Conservation (phyloP, 2,888 invertebrate species). For the Rhagophthalmus giganteus region DNA sequence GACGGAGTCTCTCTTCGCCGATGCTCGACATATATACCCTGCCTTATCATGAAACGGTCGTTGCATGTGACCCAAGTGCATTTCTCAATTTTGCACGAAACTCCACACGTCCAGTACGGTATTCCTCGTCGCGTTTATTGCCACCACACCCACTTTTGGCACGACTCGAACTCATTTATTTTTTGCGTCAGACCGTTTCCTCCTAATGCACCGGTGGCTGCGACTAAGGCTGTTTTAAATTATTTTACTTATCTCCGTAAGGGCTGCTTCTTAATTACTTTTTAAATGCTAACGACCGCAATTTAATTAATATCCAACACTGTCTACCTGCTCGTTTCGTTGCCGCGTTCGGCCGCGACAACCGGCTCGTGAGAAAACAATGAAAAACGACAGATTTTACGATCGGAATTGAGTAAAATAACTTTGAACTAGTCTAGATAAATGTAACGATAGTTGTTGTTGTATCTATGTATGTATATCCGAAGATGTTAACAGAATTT, state of each 20-base stretch:
- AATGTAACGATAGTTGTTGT: not conserved
- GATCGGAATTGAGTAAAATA: slow-evolving; percentile 19
- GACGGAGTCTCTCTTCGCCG: slow-evolving; percentile 5
- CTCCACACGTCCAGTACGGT: slow-evolving; percentile 15
- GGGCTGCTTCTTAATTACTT: slow-evolving; percentile 40
- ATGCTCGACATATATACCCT: slow-evolving; percentile 1
- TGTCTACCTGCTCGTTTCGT: slow-evolving; percentile 29
- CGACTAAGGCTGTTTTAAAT: slow-evolving; percentile 37
- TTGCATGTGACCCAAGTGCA: slow-evolving; percentile 9
- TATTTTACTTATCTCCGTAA: slow-evolving; percentile 36
- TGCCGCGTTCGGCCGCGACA: slow-evolving; percentile 21
- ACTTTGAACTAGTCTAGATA: slow-evolving; percentile 2
- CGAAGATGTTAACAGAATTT: not conserved
- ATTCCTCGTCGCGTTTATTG: slow-evolving; percentile 34
- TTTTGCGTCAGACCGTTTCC: slow-evolving; percentile 38
- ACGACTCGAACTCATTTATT: slow-evolving; percentile 44
- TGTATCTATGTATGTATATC: not conserved
- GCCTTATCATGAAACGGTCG: not conserved
- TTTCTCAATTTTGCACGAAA: slow-evolving; percentile 10
- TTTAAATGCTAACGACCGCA: slow-evolving; percentile 34
- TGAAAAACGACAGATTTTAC: slow-evolving; percentile 25
- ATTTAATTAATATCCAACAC: slow-evolving; percentile 31
- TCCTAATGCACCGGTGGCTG: slow-evolving; percentile 30
- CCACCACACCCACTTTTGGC: slow-evolving; percentile 45
- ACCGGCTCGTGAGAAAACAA: slow-evolving; percentile 25